Evolutionary conservation across 1,140 invertebrate genomes (phyloP).

Genomic region (Ladona fulva): DNA sequence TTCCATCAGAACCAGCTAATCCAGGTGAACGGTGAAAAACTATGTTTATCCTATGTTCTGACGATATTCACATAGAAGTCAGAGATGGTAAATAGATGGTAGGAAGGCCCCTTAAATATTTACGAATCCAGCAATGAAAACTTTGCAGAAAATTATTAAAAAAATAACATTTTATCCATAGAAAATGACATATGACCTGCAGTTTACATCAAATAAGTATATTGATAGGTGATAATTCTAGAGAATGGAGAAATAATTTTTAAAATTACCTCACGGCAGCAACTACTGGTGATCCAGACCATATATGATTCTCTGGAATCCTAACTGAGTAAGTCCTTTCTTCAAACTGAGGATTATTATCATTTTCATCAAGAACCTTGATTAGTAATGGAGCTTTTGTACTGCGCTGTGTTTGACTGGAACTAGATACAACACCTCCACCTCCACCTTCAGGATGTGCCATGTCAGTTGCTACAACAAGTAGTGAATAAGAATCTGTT

Average conservation of each 20-base stretch:
- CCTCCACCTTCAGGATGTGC: constrained; percentile 56
- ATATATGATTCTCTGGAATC: constrained; percentile 79
- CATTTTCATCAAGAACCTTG: constrained; percentile 85
- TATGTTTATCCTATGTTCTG: constrained; percentile 37
- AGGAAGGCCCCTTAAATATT: too few species aligned
- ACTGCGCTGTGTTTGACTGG: constrained; percentile 45
- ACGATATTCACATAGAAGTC: too few species aligned
- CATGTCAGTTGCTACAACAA: constrained; percentile 75
- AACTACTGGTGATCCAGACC: constrained; percentile 71
- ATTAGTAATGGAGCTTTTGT: constrained; percentile 76
- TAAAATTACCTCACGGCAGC: constrained; percentile 62
- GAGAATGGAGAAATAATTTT: constrained; percentile 16
- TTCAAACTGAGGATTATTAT: constrained; percentile 92
- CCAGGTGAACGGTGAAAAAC: constrained; percentile 49
- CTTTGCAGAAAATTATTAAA: too few species aligned
- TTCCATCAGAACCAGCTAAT: constrained; percentile 10
- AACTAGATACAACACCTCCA: neutral
- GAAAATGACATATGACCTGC: too few species aligned
- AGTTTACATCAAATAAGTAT: too few species aligned
- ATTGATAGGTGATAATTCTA: too few species aligned
- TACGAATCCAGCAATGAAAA: too few species aligned
- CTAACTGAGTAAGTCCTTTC: constrained; percentile 80
- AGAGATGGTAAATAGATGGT: too few species aligned
- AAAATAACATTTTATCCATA: too few species aligned
- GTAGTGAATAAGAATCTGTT: constrained; percentile 74